These are phyloP conservation scores for Oophaga sylvatica DNA, from an alignment of 2,797 vertebrate genomes.

Conservation along the genomic window DNA sequence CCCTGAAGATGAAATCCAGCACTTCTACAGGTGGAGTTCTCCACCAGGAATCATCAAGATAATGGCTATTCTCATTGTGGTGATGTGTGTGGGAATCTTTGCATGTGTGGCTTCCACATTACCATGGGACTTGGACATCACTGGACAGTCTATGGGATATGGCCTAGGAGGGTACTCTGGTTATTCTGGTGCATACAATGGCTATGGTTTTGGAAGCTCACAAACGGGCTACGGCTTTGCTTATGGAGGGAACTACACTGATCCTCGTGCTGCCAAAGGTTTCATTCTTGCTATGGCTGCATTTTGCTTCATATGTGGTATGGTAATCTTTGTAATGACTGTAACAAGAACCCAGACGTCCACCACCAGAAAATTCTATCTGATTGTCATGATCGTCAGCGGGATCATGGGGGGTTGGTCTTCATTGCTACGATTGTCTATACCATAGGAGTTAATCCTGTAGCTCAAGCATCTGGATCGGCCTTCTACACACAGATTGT, in stretches of 20 bases:
- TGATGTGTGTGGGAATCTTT: conserved; percentile 87
- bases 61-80: conserved; percentile 82
- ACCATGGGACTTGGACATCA: conserved; percentile 83
- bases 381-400: conserved; percentile 77
- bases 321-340: conserved; percentile 81
- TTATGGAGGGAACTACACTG: conserved; percentile 80
- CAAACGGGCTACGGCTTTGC: conserved; percentile 70
- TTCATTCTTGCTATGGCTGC: conserved; percentile 86
- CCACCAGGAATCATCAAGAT: conserved; percentile 92
- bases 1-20: conserved; percentile 79
- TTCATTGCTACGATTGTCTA: conserved; percentile 89
- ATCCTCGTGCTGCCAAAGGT: conserved; percentile 84
- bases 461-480: conserved; percentile 81
- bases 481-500: conserved; percentile 77
- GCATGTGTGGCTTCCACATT: conserved; percentile 89
- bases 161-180: conserved; percentile 65
- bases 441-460: conserved; percentile 85
- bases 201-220: conserved; percentile 68
- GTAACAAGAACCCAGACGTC: conserved; percentile 78
- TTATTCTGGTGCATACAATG: conserved; percentile 52
- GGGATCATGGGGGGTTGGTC: conserved; percentile 80
- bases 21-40: conserved; percentile 87
- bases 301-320: conserved; percentile 77
- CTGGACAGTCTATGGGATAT: conserved; percentile 66
- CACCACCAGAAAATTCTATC: conserved; percentile 81